Conservation (phyloP, 2,888 invertebrate genomes). For the Epicampocera succincta region DNA sequence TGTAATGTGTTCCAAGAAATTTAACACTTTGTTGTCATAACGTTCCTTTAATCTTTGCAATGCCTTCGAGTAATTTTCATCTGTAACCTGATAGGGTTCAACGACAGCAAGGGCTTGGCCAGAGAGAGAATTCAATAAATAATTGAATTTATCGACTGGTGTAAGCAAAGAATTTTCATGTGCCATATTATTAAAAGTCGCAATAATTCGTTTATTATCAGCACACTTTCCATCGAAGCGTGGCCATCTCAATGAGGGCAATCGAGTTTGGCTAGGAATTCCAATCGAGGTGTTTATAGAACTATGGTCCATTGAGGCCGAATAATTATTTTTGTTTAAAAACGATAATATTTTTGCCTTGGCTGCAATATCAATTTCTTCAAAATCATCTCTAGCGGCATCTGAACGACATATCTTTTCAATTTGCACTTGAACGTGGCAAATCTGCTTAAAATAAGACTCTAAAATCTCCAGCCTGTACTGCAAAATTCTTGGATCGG, state of each 20-base stretch:
- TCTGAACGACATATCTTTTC: constrained; percentile 30
- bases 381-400: constrained; percentile 12
- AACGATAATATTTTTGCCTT: constrained; percentile 32
- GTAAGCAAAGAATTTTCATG: constrained; percentile 29
- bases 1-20: constrained; percentile 29
- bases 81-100: constrained; percentile 20
- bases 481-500: constrained; percentile 52
- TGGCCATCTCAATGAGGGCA: constrained; percentile 38
- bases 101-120: constrained; percentile 8
- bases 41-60: constrained; percentile 31
- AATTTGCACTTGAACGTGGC: constrained; percentile 55
- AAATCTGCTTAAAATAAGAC: constrained; percentile 47
- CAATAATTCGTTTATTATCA: constrained; percentile 48
- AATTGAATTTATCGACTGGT: constrained; percentile 44
- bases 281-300: constrained; percentile 7
- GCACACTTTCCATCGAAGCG: constrained; percentile 48
- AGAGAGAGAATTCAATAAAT: constrained; percentile 36
- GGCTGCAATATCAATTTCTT: constrained; percentile 24
- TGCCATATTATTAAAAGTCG: constrained; percentile 29
- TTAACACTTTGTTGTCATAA: constrained; percentile 34
- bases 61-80: constrained; percentile 26
- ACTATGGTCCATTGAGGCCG: constrained; percentile 8
- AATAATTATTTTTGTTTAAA: background rate
- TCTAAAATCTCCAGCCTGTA: constrained; percentile 56
- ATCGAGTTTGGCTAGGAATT: constrained; percentile 11